Base-by-base conservation (phyloP, 2,113 vertebrate species). In the Toxostoma redivivum region DNA sequence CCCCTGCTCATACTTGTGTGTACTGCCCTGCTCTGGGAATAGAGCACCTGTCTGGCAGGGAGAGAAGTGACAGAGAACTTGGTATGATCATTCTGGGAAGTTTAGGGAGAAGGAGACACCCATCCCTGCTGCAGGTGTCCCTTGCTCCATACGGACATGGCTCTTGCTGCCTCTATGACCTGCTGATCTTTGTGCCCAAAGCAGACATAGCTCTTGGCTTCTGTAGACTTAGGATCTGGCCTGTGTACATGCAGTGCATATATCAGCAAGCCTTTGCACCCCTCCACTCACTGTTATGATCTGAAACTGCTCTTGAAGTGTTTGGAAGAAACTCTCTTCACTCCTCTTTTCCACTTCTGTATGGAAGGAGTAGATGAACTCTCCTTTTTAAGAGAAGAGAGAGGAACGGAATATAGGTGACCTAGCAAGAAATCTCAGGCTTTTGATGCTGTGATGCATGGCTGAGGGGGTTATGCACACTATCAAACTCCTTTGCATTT, bases 331-430 rank as follows among this genome's bases (percentile, higher is more conserved):
- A 89, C 22, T 50, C 45, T 50, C 42, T 42, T 81, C 37, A 13
- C n/a, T 78, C 44, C 8, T 17, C 50, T 77, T 80, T 81, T 70
- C 45, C 71, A 61, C 13, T 80, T 80, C 44, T 16, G 6, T 74
- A 8, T 28, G 64, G 66, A 87, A 90, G n/a, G 38, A 37, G 38
- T 33, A 24, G 50, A 37, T 78, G 57, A 88, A 54, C 33, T 87
- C 37, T 30, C 10, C 45, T 95, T 91, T 76, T 25, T 67, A 79
- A 72, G 0, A 58, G 53, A 73, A 90, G 74, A 73, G 77, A 72
- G 79, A 78, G 54, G 54, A 85, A 69, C 11, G 89, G 73, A 81
- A 79, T 76, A 10, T 50, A 86, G 60, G 93, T 70, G 66, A 69
- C 54, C 33, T 6, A 38, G 86, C 57, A 73, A 65, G 47, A 87